A percentile compares a stretch with the other conserved stretches of the same genome.
Conservation (phyloP, 2,888 invertebrate genomes). For the Uloborus plumipes region DNA sequence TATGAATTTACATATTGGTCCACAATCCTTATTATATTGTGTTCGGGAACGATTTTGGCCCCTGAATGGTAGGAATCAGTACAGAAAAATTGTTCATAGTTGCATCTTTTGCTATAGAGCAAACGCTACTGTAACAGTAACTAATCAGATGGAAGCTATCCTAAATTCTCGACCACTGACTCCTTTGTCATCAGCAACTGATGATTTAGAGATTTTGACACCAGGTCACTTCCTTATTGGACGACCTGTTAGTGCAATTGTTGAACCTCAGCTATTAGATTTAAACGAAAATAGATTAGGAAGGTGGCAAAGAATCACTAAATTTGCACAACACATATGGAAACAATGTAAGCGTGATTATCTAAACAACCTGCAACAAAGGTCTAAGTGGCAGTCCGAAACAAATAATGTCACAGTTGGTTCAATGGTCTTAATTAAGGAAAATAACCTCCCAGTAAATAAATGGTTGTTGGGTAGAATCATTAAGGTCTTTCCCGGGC, state of each 20-base stretch:
- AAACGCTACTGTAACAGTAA: too few species aligned
- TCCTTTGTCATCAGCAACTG: neutral
- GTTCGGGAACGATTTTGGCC: conserved; percentile 29
- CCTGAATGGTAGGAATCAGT: neutral
- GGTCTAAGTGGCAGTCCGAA: neutral
- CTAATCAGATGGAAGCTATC: neutral
- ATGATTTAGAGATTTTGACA: neutral
- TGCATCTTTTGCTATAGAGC: neutral
- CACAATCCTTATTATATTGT: conserved; percentile 4
- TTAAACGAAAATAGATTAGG: neutral
- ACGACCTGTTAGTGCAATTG: neutral
- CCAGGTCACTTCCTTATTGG: too few species aligned
- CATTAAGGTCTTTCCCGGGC: neutral
- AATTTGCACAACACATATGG: too few species aligned
- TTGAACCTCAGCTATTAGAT: neutral
- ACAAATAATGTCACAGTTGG: neutral
- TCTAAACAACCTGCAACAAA: neutral
- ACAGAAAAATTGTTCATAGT: neutral
- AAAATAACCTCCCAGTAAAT: conserved; percentile 7
- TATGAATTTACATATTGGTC: conserved; percentile 54
- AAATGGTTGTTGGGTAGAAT: neutral
- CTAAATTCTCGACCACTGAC: neutral
- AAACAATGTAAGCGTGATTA: neutral
- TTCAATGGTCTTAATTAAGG: neutral
- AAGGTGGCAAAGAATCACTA: too few species aligned